These are phyloP conservation scores for Paelopatides confundens DNA, from an alignment of 53 echinoderm and acorn worm genomes.

Conservation along the genomic window DNA sequence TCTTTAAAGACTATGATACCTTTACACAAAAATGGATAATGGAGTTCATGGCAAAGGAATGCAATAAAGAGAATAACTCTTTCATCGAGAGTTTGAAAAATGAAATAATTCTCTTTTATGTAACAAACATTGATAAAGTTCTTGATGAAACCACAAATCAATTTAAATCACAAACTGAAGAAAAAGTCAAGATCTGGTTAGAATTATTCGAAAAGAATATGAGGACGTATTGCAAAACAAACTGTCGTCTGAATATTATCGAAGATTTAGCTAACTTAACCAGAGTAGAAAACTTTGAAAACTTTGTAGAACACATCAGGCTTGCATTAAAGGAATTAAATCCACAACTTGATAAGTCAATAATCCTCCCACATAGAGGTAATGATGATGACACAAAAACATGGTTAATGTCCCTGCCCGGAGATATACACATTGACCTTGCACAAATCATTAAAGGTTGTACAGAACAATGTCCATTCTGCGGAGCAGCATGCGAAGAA, in stretches of 20 bases:
- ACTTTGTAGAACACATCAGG: background rate
- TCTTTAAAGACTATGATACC: background rate
- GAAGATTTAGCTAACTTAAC: background rate
- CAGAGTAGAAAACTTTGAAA: background rate
- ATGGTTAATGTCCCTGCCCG: background rate
- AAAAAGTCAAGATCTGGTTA: too few relatives aligned
- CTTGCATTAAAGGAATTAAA: background rate
- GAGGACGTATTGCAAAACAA: background rate
- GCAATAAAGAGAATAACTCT: conserved; percentile 11
- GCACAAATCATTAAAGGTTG: background rate
- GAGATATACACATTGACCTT: background rate
- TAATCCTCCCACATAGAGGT: background rate
- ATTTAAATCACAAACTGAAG: too few relatives aligned
- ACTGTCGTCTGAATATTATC: background rate
- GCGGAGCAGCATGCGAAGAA: conserved; percentile 3
- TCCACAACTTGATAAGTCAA: background rate
- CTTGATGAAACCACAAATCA: too few relatives aligned
- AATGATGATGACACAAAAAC: conserved; percentile 18
- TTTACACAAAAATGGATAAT: conserved; percentile 30
- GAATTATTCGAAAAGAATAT: too few relatives aligned
- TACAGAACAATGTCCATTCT: conserved; percentile 7
- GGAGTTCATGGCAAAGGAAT: conserved; percentile 27
- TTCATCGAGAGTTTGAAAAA: background rate
- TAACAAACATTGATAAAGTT: too few relatives aligned
- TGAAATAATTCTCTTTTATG: background rate